phyloP scores from a whole-genome alignment of 2,888 invertebrate genomes.

The Gastrophysa polygoni region DNA sequence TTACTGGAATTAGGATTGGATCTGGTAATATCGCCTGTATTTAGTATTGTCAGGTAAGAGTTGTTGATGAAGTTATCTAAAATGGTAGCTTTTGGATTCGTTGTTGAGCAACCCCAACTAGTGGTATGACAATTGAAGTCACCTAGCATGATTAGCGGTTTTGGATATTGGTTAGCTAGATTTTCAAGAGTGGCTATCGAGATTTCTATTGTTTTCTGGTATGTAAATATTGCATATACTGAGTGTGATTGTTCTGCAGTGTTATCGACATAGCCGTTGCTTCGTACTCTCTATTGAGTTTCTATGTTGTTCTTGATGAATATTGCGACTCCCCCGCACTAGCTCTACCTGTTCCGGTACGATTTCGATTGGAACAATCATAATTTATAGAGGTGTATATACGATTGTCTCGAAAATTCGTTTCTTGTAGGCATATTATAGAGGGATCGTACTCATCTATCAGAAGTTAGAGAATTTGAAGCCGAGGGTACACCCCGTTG shows the following conservation, averaged over 20 bases:
- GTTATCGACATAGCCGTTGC: slow-evolving; percentile 20
- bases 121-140: too few relatives aligned
- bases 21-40: slow-evolving; percentile 1
- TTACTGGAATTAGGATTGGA: background rate
- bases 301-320: slow-evolving; percentile 1
- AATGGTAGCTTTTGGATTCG: background rate
- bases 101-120: background rate
- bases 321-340: slow-evolving; percentile 25
- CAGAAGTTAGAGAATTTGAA: background rate
- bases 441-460: background rate
- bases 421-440: slow-evolving; percentile 21
- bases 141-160: too few relatives aligned
- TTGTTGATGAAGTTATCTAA: background rate
- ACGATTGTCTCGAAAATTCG: slow-evolving; percentile 18
- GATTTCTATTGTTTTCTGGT: slow-evolving; percentile 3
- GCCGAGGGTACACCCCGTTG: background rate
- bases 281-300: slow-evolving; percentile 21
- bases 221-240: slow-evolving; percentile 29
- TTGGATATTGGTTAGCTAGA: too few relatives aligned
- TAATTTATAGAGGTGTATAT: slow-evolving; percentile 14
- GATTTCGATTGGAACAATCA: slow-evolving; percentile 17
- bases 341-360: slow-evolving; percentile 10
- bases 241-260: slow-evolving; percentile 22
- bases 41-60: background rate
- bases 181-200: slow-evolving; percentile 1